These are phyloP conservation scores for Scaptodrosophila latifasciaeformis DNA, from an alignment of 2,888 invertebrate genomes.

Conservation along the genomic window DNA sequence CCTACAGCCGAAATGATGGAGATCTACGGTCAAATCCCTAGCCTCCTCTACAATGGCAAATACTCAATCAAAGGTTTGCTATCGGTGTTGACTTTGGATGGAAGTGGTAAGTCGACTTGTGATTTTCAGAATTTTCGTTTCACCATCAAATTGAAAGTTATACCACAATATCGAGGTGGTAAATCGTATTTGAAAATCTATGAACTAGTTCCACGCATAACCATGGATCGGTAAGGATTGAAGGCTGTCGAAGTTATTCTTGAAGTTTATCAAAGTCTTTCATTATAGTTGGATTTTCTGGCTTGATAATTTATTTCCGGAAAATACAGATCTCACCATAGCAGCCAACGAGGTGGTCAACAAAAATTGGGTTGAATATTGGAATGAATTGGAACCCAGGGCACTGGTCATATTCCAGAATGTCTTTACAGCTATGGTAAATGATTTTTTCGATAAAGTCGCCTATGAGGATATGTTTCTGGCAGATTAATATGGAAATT, in stretches of 20 bases:
- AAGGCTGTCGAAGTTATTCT: not conserved
- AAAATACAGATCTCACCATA: conserved; percentile 35
- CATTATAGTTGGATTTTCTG: conserved; percentile 36
- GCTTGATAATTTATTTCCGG: conserved; percentile 30
- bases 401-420: conserved; percentile 21
- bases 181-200: conserved; percentile 43
- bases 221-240: conserved; percentile 43
- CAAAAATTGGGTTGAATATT: conserved; percentile 36
- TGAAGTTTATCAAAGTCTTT: not conserved
- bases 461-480: conserved; percentile 45
- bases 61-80: conserved; percentile 27
- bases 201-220: conserved; percentile 31
- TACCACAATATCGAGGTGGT: conserved; percentile 35
- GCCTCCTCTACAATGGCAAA: conserved; percentile 20
- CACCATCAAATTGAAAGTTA: conserved; percentile 28
- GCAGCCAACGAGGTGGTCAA: conserved; percentile 33
- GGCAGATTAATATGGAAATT: too few species aligned
- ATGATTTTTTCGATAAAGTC: conserved; percentile 23
- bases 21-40: conserved; percentile 37
- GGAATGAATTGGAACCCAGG: conserved; percentile 42
- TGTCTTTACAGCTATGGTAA: conserved; percentile 25
- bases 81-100: conserved; percentile 31
- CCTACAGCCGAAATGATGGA: conserved; percentile 40
- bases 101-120: conserved; percentile 33
- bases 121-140: conserved; percentile 46